Evolutionary conservation across 1,140 invertebrate genomes (phyloP).

Genomic region (Rhagoletis pomonella): DNA sequence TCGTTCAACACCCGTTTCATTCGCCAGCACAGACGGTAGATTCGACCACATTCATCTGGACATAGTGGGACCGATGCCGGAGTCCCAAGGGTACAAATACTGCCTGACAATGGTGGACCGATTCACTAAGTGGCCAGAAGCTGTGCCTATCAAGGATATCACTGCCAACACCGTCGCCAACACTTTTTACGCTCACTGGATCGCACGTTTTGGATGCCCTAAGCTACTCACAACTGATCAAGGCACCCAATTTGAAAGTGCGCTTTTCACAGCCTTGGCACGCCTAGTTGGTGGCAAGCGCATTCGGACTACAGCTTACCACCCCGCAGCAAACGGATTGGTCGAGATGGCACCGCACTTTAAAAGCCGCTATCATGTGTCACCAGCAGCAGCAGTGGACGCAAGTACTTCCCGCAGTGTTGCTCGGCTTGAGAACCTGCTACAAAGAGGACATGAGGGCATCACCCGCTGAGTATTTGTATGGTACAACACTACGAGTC

Average conservation of each 20-base stretch:
- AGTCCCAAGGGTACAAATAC: neutral
- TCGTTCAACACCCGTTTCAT: neutral
- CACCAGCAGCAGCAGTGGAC: neutral
- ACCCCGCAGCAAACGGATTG: neutral
- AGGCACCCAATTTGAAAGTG: neutral
- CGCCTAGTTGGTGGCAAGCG: neutral
- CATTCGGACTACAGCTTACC: neutral
- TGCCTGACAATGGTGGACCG: neutral
- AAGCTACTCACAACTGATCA: neutral
- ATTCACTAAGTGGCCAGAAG: neutral
- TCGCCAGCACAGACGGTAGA: neutral
- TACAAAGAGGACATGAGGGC: conserved; percentile 29
- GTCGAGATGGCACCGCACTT: neutral
- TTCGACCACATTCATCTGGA: neutral
- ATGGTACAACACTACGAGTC: too few species aligned
- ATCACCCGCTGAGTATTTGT: neutral
- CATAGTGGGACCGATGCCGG: too few species aligned
- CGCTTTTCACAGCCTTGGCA: neutral
- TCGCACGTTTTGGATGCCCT: neutral
- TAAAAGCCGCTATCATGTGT: neutral
- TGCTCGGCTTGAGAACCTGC: conserved; percentile 1
- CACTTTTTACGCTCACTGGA: neutral
- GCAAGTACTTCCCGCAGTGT: neutral
- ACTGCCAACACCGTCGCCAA: neutral
- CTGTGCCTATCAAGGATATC: neutral